Base-by-base conservation (phyloP, 1,140 invertebrate genomes). In the Euura lappo region DNA sequence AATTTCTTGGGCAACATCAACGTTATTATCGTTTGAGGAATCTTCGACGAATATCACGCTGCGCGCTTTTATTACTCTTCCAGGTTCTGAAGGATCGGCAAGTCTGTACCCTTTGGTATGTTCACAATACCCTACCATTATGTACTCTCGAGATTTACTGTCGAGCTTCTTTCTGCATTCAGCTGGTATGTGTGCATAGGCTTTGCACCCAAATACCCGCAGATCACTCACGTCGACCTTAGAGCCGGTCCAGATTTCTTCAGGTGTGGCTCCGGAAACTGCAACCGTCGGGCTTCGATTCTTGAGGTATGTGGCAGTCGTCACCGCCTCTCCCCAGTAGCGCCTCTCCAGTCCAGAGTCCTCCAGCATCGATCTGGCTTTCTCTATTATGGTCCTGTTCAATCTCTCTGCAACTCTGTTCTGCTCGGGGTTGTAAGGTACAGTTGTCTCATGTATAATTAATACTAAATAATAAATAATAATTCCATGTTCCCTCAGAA, bases 361-460 rank as follows among this genome's bases (percentile, higher is more conserved):
- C 47, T 45, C 6, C 4, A 86, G 45, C 71, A 86, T 68, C 7
- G 79, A 72, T 70, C 81, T 69, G 2, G 80, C 79, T 64, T 66
- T 72, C 2, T 80, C 72, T 6, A 71, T 68, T 2, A 85, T 10
- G 2, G 77, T 81, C 28, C 81, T 43, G 65, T 85, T 84, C 8
- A 78, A 71, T 67, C 84, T 72, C 71, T 86, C 85, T 8, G 80
- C 74, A 11, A 75, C 68, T n/a, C 81, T 84, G 76, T 86, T 86
- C 68, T 77, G 74, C 46, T 81, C 71, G 68, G 85, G 79, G 11
- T 77, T 68, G 66, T 82, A 77, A 7, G 72, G 66, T 11, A 75
- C 67, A 7, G 74, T 73, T 44, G 64, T 68, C 11, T 77, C 71
- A 11, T 46, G 42, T 10, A 45, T 45, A 13, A n/a, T n/a, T n/a